phyloP scores from a whole-genome alignment of 2,113 vertebrate genomes.

The Dasyurus viverrinus region DNA sequence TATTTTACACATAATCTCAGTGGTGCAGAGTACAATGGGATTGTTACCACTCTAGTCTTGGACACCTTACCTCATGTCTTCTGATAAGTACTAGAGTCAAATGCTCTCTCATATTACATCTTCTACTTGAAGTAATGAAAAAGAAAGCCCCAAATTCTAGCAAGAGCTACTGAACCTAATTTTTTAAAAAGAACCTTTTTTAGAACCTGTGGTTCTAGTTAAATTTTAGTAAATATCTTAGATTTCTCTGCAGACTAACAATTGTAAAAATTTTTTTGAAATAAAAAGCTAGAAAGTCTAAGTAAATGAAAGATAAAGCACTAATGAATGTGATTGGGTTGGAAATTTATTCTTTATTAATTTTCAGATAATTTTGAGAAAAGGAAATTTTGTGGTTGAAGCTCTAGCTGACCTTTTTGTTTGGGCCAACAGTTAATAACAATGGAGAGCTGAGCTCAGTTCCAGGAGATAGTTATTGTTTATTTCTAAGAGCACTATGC shows the following conservation, averaged over 20 bases:
- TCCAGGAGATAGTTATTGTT: neutral
- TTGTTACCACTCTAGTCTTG: neutral
- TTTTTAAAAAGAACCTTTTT: neutral
- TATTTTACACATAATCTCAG: neutral
- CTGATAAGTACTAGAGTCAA: neutral
- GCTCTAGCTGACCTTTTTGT: neutral
- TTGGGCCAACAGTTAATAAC: neutral
- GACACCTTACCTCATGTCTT: neutral
- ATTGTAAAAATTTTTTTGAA: neutral
- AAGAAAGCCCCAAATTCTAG: neutral
- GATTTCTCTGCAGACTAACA: neutral
- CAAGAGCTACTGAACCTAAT: neutral
- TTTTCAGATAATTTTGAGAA: neutral
- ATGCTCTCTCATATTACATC: neutral
- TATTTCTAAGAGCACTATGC: no score
- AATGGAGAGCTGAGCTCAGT: neutral
- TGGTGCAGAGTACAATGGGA: neutral
- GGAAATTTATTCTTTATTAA: neutral
- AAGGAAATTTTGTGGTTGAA: conserved; percentile 21
- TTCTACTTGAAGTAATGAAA: neutral
- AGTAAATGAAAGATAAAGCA: neutral
- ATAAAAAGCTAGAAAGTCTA: neutral
- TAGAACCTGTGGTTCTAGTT: conserved; percentile 5
- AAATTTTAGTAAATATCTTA: neutral
- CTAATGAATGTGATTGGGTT: neutral